Conservation (phyloP, 35 echinoderm and acorn worm genomes). For the Eucidaris tribuloides region DNA sequence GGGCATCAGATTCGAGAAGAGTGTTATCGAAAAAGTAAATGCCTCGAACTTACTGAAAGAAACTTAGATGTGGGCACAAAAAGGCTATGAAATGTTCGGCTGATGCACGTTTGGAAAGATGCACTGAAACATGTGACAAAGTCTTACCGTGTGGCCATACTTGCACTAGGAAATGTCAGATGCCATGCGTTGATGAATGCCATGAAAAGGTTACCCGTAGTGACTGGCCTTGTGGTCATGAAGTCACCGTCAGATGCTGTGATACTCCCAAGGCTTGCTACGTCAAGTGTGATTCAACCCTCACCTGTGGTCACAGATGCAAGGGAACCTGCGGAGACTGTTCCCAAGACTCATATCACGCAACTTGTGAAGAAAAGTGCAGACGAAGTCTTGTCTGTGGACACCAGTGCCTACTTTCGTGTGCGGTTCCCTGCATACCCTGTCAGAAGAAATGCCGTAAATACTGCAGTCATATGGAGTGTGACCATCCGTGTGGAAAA, state of each 20-base stretch:
- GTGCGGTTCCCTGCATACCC: conserved; percentile 70
- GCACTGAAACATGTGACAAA: conserved; percentile 3
- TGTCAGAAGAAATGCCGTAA: conserved; percentile 69
- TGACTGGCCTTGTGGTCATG: conserved; percentile 74
- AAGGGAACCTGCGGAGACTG: conserved; percentile 2
- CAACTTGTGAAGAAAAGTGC: conserved; percentile 41
- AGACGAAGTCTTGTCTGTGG: conserved; percentile 64
- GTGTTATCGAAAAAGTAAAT: conserved; percentile 34
- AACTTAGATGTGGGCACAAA: conserved; percentile 39
- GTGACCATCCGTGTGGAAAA: conserved; percentile 52
- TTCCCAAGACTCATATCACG: not conserved
- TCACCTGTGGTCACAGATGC: conserved; percentile 73
- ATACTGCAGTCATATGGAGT: conserved; percentile 66
- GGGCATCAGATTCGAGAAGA: conserved; percentile 11
- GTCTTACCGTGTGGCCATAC: conserved; percentile 38
- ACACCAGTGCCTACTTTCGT: conserved; percentile 58
- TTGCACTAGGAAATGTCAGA: conserved; percentile 21
- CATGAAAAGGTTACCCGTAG: not conserved
- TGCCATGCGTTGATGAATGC: conserved; percentile 4
- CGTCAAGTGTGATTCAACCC: conserved; percentile 6
- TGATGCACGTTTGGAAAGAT: not conserved
- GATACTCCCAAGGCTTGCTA: conserved; percentile 29
- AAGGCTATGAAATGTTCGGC: not conserved
- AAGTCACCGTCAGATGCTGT: conserved; percentile 52
- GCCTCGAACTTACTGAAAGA: not conserved